These are phyloP conservation scores for Xylophagus ater DNA, from an alignment of 2,888 invertebrate species.

Conservation along the genomic window DNA sequence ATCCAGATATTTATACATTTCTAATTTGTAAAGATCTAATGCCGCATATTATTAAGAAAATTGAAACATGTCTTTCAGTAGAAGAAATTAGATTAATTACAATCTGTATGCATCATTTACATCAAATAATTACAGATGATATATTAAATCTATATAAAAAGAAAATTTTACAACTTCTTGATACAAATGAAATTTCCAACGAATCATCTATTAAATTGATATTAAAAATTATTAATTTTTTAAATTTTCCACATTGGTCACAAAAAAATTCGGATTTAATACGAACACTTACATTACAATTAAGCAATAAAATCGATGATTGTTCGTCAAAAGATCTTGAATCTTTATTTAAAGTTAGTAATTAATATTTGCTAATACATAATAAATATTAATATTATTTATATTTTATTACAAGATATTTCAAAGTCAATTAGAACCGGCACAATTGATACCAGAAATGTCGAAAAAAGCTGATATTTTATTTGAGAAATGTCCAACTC, in stretches of 20 bases:
- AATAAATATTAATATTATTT: no score
- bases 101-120: constrained; percentile 39
- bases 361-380: no score
- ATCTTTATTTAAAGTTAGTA: no score
- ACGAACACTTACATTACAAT: constrained; percentile 32
- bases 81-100: constrained; percentile 40
- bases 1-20: constrained; percentile 35
- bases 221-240: constrained; percentile 34
- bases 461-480: constrained; percentile 35
- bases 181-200: constrained; percentile 25
- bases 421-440: constrained; percentile 43
- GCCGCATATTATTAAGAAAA: constrained; percentile 31
- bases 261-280: constrained; percentile 31
- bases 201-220: constrained; percentile 27
- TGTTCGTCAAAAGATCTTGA: constrained; percentile 37
- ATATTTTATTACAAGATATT: constrained; percentile 39
- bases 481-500: constrained; percentile 31
- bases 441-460: constrained; percentile 36
- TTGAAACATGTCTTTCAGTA: constrained; percentile 29
- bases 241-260: constrained; percentile 42
- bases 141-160: constrained; percentile 33
- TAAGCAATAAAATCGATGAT: constrained; percentile 32
- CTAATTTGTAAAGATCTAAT: constrained; percentile 34
- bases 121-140: constrained; percentile 34
- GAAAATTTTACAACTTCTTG: constrained; percentile 32